Evolutionary conservation across 2,797 vertebrate species (phyloP), one percentile per base, ranked within the genome.

Genomic region (Ctenopoma kingsleyae): DNA sequence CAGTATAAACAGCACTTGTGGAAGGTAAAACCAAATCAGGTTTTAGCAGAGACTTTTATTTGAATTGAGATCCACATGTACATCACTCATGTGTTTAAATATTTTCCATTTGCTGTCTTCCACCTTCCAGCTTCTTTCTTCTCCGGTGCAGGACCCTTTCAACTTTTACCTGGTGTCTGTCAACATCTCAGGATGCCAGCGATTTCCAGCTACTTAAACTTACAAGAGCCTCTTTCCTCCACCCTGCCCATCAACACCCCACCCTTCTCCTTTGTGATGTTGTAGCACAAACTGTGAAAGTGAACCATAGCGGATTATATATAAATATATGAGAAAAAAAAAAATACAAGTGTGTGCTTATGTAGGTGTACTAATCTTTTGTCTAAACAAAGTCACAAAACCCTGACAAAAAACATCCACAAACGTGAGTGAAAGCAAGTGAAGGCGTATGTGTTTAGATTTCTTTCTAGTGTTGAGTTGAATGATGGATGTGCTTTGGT

Each of bases 241-340:
- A 76, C 87, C 89, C 87, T 81, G 85, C 87, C 91, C 69, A 64
- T 83, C 77, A 69, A 91, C 93, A 87, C 83, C 92, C 92, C 87
- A 78, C 87, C 92, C 93, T 89, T 91, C 74, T 78, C 83, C 93
- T 92, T 95, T 94, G 94, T 96, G 95, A 96, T 85, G 95, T 94
- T 87, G 96, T 98, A 97, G 96, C 97, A 96, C 96, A 97, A 93
- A 96, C 95, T 94, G 97, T 98, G 97, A 97, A 97, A 95, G 96
- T 97, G 94, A 97, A 94, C 90, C 91, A 93, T 98, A 96, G 95
- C 81, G 35, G 82, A 90, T 82, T 84, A 90, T 79, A 80, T 82
- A 81, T 71, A 65, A 76, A 58, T 56, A 69, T 17, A 67, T 17
- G 58, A 75, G 55, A 71, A 79, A 76, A 82, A 81, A 81, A 80